Conservation (phyloP, 2,888 invertebrate genomes). For the Phalangium opilio region DNA sequence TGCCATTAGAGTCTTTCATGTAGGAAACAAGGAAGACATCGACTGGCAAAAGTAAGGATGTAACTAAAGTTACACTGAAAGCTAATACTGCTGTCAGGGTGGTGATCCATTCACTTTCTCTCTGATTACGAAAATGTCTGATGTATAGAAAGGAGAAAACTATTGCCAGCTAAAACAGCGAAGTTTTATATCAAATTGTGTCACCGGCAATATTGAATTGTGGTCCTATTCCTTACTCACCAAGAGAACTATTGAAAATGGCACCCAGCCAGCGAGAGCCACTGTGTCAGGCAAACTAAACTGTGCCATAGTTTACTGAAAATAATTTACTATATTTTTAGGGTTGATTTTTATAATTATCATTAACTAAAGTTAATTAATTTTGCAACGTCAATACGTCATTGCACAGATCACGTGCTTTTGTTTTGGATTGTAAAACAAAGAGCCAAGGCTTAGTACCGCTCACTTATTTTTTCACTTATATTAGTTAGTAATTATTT, state of each 20-base stretch:
- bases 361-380: too few species aligned
- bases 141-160: conserved; percentile 30
- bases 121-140: conserved; percentile 28
- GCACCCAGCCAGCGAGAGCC: conserved; percentile 29
- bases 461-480: too few species aligned
- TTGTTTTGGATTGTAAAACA: too few species aligned
- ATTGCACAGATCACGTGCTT: too few species aligned
- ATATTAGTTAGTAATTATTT: too few species aligned
- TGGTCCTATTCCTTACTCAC: conserved; percentile 7
- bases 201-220: too few species aligned
- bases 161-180: conserved; percentile 28
- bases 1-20: conserved; percentile 32
- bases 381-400: too few species aligned
- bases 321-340: too few species aligned
- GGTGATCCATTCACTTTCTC: conserved; percentile 28
- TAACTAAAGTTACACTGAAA: conserved; percentile 17
- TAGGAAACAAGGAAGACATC: conserved; percentile 34
- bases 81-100: conserved; percentile 19
- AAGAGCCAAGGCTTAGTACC: too few species aligned
- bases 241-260: conserved; percentile 27
- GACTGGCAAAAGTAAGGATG: conserved; percentile 23
- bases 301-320: too few species aligned
- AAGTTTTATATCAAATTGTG: too few species aligned
- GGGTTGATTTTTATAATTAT: too few species aligned
- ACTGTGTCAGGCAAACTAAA: conserved; percentile 7